Percentiles rank a stretch among this genome's conserved stretches.
phyloP scores from a whole-genome alignment of 2,113 vertebrate genomes.

The Nestor notabilis region DNA sequence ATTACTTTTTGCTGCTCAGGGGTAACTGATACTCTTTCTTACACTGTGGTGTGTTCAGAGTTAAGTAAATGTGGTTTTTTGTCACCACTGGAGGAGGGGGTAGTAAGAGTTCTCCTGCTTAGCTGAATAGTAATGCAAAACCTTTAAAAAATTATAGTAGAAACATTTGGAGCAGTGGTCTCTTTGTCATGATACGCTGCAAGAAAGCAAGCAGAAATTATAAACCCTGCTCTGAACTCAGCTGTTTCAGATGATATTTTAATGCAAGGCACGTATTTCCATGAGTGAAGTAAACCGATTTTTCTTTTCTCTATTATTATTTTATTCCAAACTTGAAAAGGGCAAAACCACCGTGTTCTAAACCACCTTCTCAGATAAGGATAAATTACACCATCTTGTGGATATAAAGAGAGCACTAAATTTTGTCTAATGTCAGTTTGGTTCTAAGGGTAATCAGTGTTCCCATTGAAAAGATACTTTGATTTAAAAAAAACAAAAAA shows the following conservation, averaged over 20 bases:
- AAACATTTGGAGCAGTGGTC: neutral
- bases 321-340: neutral
- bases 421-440: neutral
- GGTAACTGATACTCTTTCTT: neutral
- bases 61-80: neutral
- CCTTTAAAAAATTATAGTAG: neutral
- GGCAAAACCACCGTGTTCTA: neutral
- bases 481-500: neutral
- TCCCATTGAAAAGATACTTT: neutral
- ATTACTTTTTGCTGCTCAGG: neutral
- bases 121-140: neutral
- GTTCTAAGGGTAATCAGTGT: neutral
- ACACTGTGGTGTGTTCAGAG: neutral
- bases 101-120: neutral
- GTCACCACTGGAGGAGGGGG: neutral
- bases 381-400: constrained; percentile 74
- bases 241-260: neutral
- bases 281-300: neutral
- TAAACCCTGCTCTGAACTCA: neutral
- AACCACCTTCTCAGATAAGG: constrained; percentile 53
- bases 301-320: neutral
- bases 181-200: neutral
- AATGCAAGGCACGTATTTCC: neutral
- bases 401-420: constrained; percentile 40
- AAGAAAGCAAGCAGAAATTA: neutral